Base-by-base conservation (phyloP, 30 jellyfish, hydroid and myxozoan species). In the Turritopsis rubra region DNA sequence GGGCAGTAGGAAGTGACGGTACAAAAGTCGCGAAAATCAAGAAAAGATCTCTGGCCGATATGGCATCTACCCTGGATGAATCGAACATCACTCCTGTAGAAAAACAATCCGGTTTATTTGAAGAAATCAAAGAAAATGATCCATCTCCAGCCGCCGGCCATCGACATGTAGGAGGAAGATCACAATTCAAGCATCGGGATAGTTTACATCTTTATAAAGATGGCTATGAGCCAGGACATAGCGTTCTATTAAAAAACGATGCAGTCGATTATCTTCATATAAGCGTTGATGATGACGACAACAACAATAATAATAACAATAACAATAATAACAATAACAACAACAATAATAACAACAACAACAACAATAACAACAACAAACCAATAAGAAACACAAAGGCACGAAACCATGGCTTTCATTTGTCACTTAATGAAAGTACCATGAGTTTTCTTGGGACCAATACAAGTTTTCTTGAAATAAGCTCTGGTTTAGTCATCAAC, bases 381-480 rank as follows among this genome's bases (percentile, higher is more conserved):
- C 30, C 31, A 22, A 26, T 1, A 26, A 72, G 22, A 72, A 16
- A 28, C 23, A 19, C 23, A 8, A 77, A 26, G 21, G 28, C 66
- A 16, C 85, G 29, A 24, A 77, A 77, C 28, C 41, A 24, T 29
- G 85, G 71, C 7, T 60, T 80, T 1, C 87, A 80, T 80, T 65
- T 80, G 27, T 65, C 87, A 21, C 52, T 80, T 31, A 80, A 80
- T 41, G 87, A 80, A 53, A 80, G 81, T 16, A 30, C 79, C 60
- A 52, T 26, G 65, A 80, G 87, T 65, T 41, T 80, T n/a, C 78
- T 18, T 18, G 87, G 82, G 52, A 70, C 81, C n/a, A 70, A 80
- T 74, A 19, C 82, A 13, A 53, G 87, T 52, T 80, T 53, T 65
- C 54, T 80, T 16, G 87, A 80, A 80, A 80, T 80, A 26, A 80